Evolutionary conservation across 37 sponge, comb jelly and placozoan genomes (phyloP), one percentile per base, ranked within the genome.

Genomic region (Geodia barretti): DNA sequence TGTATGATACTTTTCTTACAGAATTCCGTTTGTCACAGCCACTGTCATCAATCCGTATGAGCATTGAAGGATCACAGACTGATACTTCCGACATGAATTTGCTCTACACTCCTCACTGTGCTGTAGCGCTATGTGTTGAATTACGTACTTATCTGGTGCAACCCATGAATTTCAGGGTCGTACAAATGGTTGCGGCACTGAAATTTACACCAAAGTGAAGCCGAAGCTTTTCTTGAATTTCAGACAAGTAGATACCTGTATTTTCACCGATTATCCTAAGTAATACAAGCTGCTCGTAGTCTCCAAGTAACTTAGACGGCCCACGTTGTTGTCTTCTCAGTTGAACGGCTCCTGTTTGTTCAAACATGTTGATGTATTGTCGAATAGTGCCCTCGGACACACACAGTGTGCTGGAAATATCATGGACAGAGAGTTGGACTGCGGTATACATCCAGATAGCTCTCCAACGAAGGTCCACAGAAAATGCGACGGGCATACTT

Each of bases 31-130:
- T 47, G 29, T 81, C 82, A 60, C 73, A 81, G 1, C 82, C 82
- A 37, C 59, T 81, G 21, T 81, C 82, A 68, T 79, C 80, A 1
- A 79, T 3, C 80, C 80, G 68, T 29, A 68, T 43, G 0, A 79
- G 31, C 80, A 81, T 81, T 1, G 62, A 24, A 11, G 73, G 73
- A 36, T 81, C 73, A 34, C 62, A 81, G 29, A 72, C 41, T 3
- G 82, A 58, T 3, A 81, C 42, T 72, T 81, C 73, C 1, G 82
- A 73, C 82, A 81, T 81, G 32, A 72, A 81, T 26, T 60, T 35
- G 73, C 73, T 58, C 82, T 71, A 8, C 24, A 3, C 8, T 4
- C 82, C 9, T 81, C 82, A 39, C 41, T 62, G 8, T 30, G 72
- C 33, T 72, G 73, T 23, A 81, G 7, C 7, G 82, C 73, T 61